These are phyloP conservation scores for Rhodophaea formosa DNA, from an alignment of 2,888 invertebrate species.

Conservation along the genomic window DNA sequence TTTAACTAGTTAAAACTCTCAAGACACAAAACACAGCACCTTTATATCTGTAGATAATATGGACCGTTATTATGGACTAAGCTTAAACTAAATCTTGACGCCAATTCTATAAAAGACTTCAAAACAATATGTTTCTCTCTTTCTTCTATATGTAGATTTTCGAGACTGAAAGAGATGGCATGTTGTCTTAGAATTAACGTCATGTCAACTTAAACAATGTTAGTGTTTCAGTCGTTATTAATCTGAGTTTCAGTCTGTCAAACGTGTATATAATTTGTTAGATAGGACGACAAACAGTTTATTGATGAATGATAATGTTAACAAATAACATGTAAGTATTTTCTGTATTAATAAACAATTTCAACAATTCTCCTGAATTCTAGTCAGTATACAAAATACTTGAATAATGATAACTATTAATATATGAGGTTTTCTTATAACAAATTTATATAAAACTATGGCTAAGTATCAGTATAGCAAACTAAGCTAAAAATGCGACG, in stretches of 20 bases:
- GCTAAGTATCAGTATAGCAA: background rate
- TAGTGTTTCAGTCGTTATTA: conserved; percentile 63
- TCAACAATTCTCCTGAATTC: background rate
- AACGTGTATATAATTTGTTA: conserved; percentile 28
- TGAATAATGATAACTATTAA: background rate
- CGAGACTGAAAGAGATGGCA: background rate
- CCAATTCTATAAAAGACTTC: conserved; percentile 1
- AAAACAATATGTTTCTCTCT: background rate
- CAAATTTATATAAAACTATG: conserved; percentile 11
- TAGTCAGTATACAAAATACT: conserved; percentile 1
- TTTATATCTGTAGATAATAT: conserved; percentile 19
- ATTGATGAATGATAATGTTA: background rate
- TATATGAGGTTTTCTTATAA: conserved; percentile 11
- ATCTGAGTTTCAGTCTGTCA: conserved; percentile 65
- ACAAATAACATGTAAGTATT: background rate
- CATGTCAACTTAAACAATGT: conserved; percentile 30
- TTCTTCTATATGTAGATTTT: background rate
- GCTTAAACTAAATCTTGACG: conserved; percentile 3
- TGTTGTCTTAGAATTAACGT: background rate
- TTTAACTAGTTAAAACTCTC: background rate
- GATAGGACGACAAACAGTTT: background rate
- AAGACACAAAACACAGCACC: conserved; percentile 11
- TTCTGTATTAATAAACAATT: background rate
- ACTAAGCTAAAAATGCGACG: conserved; percentile 22
- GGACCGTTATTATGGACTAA: conserved; percentile 32